Percentiles rank a stretch among this genome's conserved stretches.
These are phyloP conservation scores for Siphonodentalium dalli DNA, from an alignment of 2,888 invertebrate genomes.

Conservation along the genomic window DNA sequence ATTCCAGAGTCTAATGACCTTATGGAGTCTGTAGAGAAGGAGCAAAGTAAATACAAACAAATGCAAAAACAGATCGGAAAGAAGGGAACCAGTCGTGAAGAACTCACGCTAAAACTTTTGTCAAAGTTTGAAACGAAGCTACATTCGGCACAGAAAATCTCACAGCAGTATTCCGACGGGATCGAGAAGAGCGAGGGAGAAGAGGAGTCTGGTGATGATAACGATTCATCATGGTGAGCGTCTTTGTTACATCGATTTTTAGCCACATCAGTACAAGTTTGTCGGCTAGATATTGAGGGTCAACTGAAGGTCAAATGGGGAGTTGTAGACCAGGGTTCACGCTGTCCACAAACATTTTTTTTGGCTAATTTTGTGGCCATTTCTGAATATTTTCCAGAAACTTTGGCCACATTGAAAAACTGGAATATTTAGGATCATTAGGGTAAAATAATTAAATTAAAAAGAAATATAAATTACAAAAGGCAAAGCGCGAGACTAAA, in stretches of 20 bases:
- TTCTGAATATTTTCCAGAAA: neutral
- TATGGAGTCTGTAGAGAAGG: no score
- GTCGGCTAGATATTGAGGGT: neutral
- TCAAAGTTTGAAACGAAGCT: conserved; percentile 85
- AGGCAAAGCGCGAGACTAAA: no score
- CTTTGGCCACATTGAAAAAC: no score
- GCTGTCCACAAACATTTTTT: neutral
- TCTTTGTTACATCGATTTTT: neutral
- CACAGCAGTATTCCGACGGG: conserved; percentile 67
- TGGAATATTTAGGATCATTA: no score
- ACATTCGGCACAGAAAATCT: conserved; percentile 70
- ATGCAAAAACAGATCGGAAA: conserved; percentile 42
- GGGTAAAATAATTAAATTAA: no score
- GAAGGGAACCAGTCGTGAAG: conserved; percentile 53
- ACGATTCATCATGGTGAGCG: conserved; percentile 60
- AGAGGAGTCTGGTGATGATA: conserved; percentile 59
- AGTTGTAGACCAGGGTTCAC: neutral
- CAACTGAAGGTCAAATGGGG: neutral
- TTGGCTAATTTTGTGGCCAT: neutral
- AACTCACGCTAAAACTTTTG: conserved; percentile 78
- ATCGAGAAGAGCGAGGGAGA: conserved; percentile 62
- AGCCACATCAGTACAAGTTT: neutral
- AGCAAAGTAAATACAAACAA: conserved; percentile 54
- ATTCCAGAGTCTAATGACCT: no score
- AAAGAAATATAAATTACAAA: no score